Percentiles rank a stretch among this genome's conserved stretches.
These are phyloP conservation scores for Dreissena polymorpha DNA, from an alignment of 1,140 invertebrate genomes.

Conservation along the genomic window DNA sequence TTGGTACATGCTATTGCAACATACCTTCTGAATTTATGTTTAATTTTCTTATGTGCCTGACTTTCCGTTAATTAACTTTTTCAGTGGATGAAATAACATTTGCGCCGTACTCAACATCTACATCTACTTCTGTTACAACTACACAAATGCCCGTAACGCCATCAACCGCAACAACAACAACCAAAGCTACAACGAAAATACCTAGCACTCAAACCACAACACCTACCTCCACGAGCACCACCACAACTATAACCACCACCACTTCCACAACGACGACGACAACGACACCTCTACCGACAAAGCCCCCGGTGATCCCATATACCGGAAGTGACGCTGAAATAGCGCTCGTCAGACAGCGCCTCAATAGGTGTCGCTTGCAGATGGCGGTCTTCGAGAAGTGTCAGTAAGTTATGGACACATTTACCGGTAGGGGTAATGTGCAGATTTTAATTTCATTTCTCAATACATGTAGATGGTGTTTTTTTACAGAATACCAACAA, in stretches of 20 bases:
- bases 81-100: too few relatives aligned
- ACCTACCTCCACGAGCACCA: slow-evolving; percentile 23
- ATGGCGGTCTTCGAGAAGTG: neutral
- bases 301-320: slow-evolving; percentile 20
- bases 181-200: slow-evolving; percentile 12
- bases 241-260: slow-evolving; percentile 30
- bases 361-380: slow-evolving; percentile 3
- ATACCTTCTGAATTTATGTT: too few relatives aligned
- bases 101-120: too few relatives aligned
- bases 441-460: neutral
- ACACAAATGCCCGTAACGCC: slow-evolving; percentile 5
- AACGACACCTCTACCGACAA: slow-evolving; percentile 28
- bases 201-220: slow-evolving; percentile 25
- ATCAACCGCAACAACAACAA: neutral
- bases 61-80: too few relatives aligned
- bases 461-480: neutral
- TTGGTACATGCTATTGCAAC: too few relatives aligned
- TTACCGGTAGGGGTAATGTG: neutral
- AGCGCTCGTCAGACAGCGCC: neutral
- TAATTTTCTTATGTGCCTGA: too few relatives aligned
- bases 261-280: slow-evolving; percentile 42
- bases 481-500: neutral
- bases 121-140: neutral
- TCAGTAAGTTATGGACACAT: neutral
- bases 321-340: slow-evolving; percentile 25